Conservation (phyloP, 2,888 invertebrate genomes). For the Drosophila suboccidentalis region DNA sequence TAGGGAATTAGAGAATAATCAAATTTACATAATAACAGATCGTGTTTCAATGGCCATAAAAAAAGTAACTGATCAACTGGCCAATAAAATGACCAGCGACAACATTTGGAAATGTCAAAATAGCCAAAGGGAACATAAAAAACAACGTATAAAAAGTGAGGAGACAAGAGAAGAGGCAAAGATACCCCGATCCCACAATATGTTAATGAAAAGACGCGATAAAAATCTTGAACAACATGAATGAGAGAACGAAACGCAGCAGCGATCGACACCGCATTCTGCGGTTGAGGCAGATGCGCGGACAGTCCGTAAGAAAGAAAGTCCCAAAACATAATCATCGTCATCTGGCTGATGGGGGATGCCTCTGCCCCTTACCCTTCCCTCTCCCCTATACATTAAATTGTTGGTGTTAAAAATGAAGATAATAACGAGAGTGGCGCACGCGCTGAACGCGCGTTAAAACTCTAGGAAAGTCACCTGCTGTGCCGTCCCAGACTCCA, state of each 20-base stretch:
- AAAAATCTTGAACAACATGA: conserved; percentile 80
- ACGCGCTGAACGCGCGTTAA: conserved; percentile 58
- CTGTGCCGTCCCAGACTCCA: conserved; percentile 47
- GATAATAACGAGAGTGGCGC: conserved; percentile 76
- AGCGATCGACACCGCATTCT: conserved; percentile 71
- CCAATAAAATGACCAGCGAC: conserved; percentile 51
- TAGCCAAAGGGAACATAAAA: conserved; percentile 41
- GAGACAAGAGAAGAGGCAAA: conserved; percentile 25
- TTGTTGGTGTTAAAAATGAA: conserved; percentile 79
- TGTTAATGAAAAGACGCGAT: conserved; percentile 78
- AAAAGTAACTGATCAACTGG: conserved; percentile 27
- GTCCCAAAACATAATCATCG: conserved; percentile 42
- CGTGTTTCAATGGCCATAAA: conserved; percentile 56
- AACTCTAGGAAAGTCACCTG: conserved; percentile 74
- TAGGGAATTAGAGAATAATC: conserved; percentile 77
- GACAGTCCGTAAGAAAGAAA: conserved; percentile 46
- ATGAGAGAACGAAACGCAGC: conserved; percentile 74
- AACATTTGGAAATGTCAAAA: conserved; percentile 71
- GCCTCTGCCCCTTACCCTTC: conserved; percentile 1
- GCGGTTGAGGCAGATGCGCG: conserved; percentile 54
- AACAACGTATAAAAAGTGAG: conserved; percentile 20
- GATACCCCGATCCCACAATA: conserved; percentile 59
- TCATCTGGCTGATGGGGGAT: conserved; percentile 64
- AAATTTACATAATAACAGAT: conserved; percentile 82
- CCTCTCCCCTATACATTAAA: neutral